phyloP scores from a whole-genome alignment of 2,113 vertebrate genomes.

The Ophthalmolycus amberensis region DNA sequence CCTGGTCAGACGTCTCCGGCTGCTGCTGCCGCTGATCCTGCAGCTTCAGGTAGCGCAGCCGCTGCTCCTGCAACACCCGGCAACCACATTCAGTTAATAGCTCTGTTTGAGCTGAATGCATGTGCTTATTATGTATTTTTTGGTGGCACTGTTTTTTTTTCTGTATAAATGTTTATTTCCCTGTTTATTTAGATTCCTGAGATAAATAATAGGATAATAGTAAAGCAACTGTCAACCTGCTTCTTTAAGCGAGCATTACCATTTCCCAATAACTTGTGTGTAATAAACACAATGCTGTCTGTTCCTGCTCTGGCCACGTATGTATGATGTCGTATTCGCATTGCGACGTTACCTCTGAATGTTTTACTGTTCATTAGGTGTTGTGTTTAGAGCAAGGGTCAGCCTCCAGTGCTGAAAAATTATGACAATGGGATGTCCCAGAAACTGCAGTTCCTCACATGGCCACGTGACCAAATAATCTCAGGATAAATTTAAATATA shows the following conservation, averaged over 20 bases:
- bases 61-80: slow-evolving; percentile 57
- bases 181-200: background rate
- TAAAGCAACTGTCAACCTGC: background rate
- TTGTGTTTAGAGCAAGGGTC: too few relatives aligned
- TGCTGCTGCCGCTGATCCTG: slow-evolving; percentile 83
- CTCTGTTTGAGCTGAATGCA: background rate
- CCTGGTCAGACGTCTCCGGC: slow-evolving; percentile 86
- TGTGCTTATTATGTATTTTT: background rate
- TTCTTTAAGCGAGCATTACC: background rate
- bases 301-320: too few relatives aligned
- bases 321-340: too few relatives aligned
- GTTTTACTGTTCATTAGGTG: too few relatives aligned
- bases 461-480: background rate
- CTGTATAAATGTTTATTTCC: background rate
- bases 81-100: background rate
- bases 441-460: background rate
- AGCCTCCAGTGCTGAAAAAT: too few relatives aligned
- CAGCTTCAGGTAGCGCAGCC: slow-evolving; percentile 53
- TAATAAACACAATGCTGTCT: too few relatives aligned
- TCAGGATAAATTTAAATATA: too few relatives aligned
- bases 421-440: too few relatives aligned
- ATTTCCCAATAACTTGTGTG: background rate
- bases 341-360: too few relatives aligned
- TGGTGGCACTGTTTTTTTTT: background rate
- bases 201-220: background rate